Evolutionary conservation across 2,797 vertebrate species (phyloP), one percentile per base, ranked within the genome.

Genomic region (Periophthalmus magnuspinnatus): DNA sequence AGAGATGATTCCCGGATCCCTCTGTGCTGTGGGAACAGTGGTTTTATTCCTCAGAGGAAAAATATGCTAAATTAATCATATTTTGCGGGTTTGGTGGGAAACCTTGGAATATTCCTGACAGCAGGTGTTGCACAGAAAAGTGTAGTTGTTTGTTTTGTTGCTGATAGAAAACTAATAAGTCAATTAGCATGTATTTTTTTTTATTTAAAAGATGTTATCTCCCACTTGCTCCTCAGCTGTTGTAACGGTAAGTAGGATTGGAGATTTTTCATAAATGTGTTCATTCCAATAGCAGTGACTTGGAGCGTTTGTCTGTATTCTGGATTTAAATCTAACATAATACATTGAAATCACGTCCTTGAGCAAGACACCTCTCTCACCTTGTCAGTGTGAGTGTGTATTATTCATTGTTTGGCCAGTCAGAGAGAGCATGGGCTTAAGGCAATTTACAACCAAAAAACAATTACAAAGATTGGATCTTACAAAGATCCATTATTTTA

Each of bases 1-100:
- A 74, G 63, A 74, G 67, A 77, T 70, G 50, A 62, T 68, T 81
- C 68, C 71, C 60, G 75, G 74, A 72, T 79, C 75, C 75, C 57
- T 58, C 69, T 78, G 72, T 64, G 54, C 52, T 55, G 56, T 2
- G n/a, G 70, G 59, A 76, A 52, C 57, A 52, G 32, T 54, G 45
- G 50, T 77, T 50, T 13, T 68, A 48, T 76, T 75, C 38, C 72
- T 67, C 65, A 54, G 57, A 63, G 16, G 65, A 55, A n/a, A 41
- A 67, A 55, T 5, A 28, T 67, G 70, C 73, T 75, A 33, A 82
- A 80, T 70, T 65, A 68, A 59, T 58, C 52, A 63, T 64, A 11
- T 64, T 62, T 80, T 80, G 55, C 14, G 77, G 71, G 79, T 32
- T 66, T 71, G 24, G 22, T 8, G 62, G 9, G 41, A 64, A 28